Evolutionary conservation across 2,888 invertebrate genomes (phyloP).

Genomic region (Aphidius colemani): DNA sequence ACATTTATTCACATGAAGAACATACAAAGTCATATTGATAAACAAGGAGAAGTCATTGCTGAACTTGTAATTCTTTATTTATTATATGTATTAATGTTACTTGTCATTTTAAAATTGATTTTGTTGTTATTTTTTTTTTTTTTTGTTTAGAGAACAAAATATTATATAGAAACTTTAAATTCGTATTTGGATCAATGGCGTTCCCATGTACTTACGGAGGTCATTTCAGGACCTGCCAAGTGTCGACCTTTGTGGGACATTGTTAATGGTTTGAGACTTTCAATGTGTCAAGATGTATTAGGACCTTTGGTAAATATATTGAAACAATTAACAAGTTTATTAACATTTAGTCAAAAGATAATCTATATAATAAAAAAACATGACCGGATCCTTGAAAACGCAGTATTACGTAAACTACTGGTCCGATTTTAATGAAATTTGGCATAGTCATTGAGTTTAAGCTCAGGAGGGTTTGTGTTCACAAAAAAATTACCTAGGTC

Average conservation of each 20-base stretch:
- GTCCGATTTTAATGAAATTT: no score
- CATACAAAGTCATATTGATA: conserved; percentile 78
- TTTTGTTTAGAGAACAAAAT: conserved; percentile 63
- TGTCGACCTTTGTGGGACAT: conserved; percentile 76
- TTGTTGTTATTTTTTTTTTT: not conserved
- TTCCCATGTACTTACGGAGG: conserved; percentile 68
- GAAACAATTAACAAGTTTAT: not conserved
- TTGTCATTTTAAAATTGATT: conserved; percentile 16
- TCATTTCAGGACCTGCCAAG: conserved; percentile 69
- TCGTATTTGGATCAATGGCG: conserved; percentile 73
- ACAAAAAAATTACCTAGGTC: no score
- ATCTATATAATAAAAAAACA: no score
- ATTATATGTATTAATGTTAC: not conserved
- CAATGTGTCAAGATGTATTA: conserved; percentile 69
- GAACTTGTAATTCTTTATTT: conserved; percentile 63
- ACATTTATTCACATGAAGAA: conserved; percentile 75
- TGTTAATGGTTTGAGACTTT: conserved; percentile 68
- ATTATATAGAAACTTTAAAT: conserved; percentile 66
- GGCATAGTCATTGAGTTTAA: no score
- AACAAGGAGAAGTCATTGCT: conserved; percentile 73
- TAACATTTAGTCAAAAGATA: no score
- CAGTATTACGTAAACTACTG: no score
- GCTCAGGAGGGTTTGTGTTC: no score
- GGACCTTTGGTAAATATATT: conserved; percentile 66
- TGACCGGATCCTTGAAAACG: no score